Conservation (phyloP, 2,797 vertebrate genomes). For the Furcifer pardalis region DNA sequence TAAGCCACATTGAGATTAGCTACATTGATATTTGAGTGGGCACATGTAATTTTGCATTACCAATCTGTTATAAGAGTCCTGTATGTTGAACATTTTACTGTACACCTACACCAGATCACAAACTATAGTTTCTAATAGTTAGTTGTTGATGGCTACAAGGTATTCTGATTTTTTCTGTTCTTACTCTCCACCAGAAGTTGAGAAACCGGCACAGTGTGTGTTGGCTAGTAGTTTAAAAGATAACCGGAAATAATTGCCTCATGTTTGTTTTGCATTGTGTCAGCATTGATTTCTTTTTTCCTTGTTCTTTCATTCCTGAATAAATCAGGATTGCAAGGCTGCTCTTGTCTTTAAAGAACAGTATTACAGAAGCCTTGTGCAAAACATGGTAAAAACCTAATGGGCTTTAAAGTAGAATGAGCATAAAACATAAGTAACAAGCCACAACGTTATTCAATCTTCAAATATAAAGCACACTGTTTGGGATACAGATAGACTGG, state of each 20-base stretch:
- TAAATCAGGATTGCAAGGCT: neutral
- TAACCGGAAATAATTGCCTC: slow-evolving; percentile 39
- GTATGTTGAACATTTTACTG: neutral
- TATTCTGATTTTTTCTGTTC: neutral
- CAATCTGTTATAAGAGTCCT: neutral
- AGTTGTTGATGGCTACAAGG: neutral
- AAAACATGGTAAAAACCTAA: neutral
- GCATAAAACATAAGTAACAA: neutral
- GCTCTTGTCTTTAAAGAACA: neutral
- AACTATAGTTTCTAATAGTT: neutral
- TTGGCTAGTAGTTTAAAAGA: slow-evolving; percentile 36
- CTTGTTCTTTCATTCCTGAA: neutral
- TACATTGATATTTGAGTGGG: neutral
- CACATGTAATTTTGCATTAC: neutral
- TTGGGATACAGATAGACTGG: neutral
- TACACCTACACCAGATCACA: neutral
- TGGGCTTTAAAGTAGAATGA: neutral
- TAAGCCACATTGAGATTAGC: neutral
- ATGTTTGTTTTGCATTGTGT: slow-evolving; percentile 21
- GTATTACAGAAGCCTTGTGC: neutral
- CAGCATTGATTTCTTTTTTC: neutral
- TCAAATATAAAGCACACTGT: neutral
- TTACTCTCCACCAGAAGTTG: neutral
- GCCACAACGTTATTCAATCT: neutral
- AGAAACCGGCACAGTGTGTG: slow-evolving; percentile 27